These are phyloP conservation scores for Syritta pipiens DNA, from an alignment of 2,888 invertebrate species.

Conservation along the genomic window DNA sequence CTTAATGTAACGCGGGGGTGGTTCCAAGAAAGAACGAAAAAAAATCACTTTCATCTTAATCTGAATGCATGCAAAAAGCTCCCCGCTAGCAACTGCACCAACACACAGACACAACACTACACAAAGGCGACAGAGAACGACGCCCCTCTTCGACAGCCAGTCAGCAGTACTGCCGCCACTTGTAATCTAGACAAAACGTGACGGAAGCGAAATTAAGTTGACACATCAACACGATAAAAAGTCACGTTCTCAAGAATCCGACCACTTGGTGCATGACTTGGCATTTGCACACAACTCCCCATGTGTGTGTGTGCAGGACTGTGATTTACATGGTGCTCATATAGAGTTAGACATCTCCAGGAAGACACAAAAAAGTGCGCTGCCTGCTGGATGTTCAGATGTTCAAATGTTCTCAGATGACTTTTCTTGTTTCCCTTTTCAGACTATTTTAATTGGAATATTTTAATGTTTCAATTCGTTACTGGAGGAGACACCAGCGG, in stretches of 20 bases:
- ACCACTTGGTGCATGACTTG: conserved; percentile 64
- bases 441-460: conserved; percentile 67
- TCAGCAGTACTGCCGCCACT: conserved; percentile 62
- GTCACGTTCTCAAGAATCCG: conserved; percentile 67
- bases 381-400: conserved; percentile 46
- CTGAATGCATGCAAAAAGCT: conserved; percentile 28
- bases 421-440: conserved; percentile 57
- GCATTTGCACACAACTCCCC: conserved; percentile 38
- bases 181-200: conserved; percentile 69
- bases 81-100: conserved; percentile 23
- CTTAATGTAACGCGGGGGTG: not conserved
- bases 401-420: too few species aligned
- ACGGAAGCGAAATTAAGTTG: conserved; percentile 69
- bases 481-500: not conserved
- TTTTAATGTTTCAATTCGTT: conserved; percentile 51
- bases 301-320: not conserved
- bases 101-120: not conserved
- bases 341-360: not conserved
- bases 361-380: not conserved
- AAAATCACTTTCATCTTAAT: conserved; percentile 30
- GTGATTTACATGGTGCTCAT: conserved; percentile 16
- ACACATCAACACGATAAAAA: conserved; percentile 69
- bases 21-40: not conserved
- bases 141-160: conserved; percentile 60
- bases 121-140: conserved; percentile 1